phyloP scores from a whole-genome alignment of 2,797 vertebrate species.

The Leucoraja ocellata region DNA sequence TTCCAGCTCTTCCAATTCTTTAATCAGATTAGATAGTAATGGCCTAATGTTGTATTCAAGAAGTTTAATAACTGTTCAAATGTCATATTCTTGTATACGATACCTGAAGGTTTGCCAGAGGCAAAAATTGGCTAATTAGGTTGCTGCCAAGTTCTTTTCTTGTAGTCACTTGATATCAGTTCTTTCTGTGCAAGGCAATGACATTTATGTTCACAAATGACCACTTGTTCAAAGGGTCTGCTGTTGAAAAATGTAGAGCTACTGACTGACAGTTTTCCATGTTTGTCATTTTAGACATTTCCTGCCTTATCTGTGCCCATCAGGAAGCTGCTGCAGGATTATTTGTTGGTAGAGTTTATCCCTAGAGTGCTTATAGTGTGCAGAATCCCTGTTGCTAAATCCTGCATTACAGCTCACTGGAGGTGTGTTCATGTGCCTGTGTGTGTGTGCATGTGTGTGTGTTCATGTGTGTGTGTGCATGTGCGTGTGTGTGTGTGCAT shows the following conservation, averaged over 20 bases:
- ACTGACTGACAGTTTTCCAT: not conserved
- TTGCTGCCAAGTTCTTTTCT: not conserved
- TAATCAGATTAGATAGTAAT: not conserved
- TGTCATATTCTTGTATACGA: not conserved
- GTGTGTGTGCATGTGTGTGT: too few species aligned
- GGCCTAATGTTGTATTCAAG: not conserved
- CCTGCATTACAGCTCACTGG: not conserved
- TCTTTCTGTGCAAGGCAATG: not conserved
- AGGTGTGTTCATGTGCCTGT: not conserved
- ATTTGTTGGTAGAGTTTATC: not conserved
- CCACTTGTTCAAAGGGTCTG: not conserved
- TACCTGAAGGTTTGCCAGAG: not conserved
- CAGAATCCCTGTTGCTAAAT: not conserved
- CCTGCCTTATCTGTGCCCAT: not conserved
- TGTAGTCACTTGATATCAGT: not conserved
- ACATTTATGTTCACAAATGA: not conserved
- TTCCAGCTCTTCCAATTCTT: not conserved
- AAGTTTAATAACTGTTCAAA: not conserved
- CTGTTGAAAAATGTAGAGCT: not conserved
- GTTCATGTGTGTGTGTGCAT: too few species aligned
- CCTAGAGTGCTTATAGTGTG: not conserved
- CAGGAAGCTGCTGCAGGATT: not conserved
- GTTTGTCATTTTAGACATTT: conserved; percentile 11
- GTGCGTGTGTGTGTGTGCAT: too few species aligned
- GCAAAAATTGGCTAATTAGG: not conserved